Evolutionary conservation across 2,113 vertebrate genomes (phyloP).

Genomic region (Vimba vimba): DNA sequence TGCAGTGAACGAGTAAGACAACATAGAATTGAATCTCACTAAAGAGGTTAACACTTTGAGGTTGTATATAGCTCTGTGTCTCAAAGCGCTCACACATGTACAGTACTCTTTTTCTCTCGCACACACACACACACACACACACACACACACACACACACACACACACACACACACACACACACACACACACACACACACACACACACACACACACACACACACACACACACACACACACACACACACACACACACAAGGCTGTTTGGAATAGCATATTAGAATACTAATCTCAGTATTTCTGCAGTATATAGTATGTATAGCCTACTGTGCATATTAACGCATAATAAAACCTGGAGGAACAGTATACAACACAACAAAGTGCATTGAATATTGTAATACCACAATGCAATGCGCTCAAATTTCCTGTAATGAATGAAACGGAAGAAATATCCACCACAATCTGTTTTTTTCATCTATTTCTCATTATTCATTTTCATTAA

Average conservation of each 20-base stretch:
- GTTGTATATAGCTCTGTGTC: conserved; percentile 18
- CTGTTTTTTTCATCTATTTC: background rate
- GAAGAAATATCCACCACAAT: background rate
- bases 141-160: conserved; percentile 1
- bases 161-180: background rate
- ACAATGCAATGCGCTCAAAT: too few species aligned
- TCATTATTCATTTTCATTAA: background rate
- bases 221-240: background rate
- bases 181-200: conserved; percentile 1
- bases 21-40: conserved; percentile 25
- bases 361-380: background rate
- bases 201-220: background rate
- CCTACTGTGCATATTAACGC: background rate
- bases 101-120: conserved; percentile 19
- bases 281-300: background rate
- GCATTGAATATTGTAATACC: background rate
- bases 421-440: too few species aligned
- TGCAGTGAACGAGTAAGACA: conserved; percentile 15
- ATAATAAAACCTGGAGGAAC: background rate
- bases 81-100: background rate
- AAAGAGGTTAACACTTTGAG: conserved; percentile 34
- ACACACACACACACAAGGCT: background rate
- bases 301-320: background rate
- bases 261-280: background rate
- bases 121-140: background rate